Percentiles rank a stretch among this genome's conserved stretches.
Conservation (phyloP, 2,888 invertebrate species). For the Cheilosia soror region DNA sequence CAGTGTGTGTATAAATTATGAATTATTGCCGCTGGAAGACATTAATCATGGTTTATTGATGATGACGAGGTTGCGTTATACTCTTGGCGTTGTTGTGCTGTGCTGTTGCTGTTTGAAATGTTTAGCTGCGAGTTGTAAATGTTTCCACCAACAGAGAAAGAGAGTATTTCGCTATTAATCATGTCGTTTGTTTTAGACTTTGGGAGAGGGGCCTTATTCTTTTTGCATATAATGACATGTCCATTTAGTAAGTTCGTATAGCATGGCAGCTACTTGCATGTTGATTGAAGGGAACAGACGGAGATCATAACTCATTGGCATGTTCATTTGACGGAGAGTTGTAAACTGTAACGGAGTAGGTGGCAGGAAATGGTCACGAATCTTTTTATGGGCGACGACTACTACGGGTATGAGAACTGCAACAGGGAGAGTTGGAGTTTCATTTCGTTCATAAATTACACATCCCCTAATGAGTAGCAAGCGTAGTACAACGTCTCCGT, state of each 20-base stretch:
- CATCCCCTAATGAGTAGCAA: too few relatives aligned
- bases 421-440: too few relatives aligned
- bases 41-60: conserved; percentile 76
- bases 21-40: conserved; percentile 75
- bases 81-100: conserved; percentile 41
- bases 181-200: conserved; percentile 38
- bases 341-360: not conserved
- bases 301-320: conserved; percentile 34
- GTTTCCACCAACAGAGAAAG: conserved; percentile 41
- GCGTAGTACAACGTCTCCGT: too few relatives aligned
- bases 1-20: conserved; percentile 72
- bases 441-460: too few relatives aligned
- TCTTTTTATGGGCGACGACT: too few relatives aligned
- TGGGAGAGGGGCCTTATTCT: not conserved
- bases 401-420: too few relatives aligned
- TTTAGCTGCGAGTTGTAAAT: conserved; percentile 59
- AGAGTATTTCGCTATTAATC: conserved; percentile 67
- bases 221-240: conserved; percentile 53
- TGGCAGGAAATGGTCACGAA: too few relatives aligned
- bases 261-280: conserved; percentile 29
- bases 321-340: not conserved
- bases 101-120: conserved; percentile 53
- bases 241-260: conserved; percentile 36
- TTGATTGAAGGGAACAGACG: conserved; percentile 49
- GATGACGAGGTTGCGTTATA: conserved; percentile 73